Evolutionary conservation across 1,140 invertebrate genomes (phyloP).

Genomic region (Leptonema lineaticorne): DNA sequence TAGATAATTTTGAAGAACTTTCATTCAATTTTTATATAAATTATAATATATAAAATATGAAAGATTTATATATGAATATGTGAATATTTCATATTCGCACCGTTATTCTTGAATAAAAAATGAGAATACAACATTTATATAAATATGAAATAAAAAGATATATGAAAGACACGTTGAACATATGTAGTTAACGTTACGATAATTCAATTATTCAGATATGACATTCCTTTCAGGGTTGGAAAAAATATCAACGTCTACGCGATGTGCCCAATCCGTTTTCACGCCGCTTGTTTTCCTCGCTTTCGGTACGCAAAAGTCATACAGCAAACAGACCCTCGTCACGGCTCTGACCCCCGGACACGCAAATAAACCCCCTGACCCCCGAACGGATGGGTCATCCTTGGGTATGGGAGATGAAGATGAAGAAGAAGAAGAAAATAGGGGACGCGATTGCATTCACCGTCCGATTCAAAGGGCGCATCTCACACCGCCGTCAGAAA

Average conservation of each 20-base stretch:
- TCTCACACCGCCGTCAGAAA: background rate
- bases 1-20: too few relatives aligned
- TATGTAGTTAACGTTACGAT: too few relatives aligned
- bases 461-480: too few relatives aligned
- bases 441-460: too few relatives aligned
- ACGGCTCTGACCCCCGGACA: constrained; percentile 9
- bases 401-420: background rate
- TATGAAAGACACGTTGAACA: too few relatives aligned
- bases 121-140: too few relatives aligned
- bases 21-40: too few relatives aligned
- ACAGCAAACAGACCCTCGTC: constrained; percentile 39
- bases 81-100: too few relatives aligned
- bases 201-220: background rate
- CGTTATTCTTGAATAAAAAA: too few relatives aligned
- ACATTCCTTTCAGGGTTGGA: background rate
- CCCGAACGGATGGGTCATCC: background rate
- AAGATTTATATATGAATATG: too few relatives aligned
- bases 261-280: constrained; percentile 11
- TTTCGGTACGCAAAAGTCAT: constrained; percentile 30
- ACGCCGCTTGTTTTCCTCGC: constrained; percentile 2
- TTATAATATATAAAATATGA: too few relatives aligned
- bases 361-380: constrained; percentile 14
- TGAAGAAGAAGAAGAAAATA: background rate
- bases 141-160: too few relatives aligned
- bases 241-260: constrained; percentile 8